Percentiles rank a stretch among this genome's conserved stretches.
Evolutionary conservation across 1,140 invertebrate species (phyloP).

Genomic region (Scaptomyza montana): DNA sequence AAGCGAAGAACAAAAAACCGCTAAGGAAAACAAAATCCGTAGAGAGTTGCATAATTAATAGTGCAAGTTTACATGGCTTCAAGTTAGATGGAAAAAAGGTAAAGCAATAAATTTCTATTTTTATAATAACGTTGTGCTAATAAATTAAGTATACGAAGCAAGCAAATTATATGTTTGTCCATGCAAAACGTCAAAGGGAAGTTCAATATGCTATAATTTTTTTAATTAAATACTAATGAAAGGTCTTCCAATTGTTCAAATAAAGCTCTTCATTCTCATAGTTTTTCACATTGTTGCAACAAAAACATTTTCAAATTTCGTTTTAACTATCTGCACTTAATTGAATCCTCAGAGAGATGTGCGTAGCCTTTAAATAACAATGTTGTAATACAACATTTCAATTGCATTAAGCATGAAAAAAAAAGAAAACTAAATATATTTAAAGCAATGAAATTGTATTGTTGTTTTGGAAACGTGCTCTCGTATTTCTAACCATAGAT

Average conservation of each 20-base stretch:
- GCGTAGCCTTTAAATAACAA: conserved; percentile 39
- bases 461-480: conserved; percentile 30
- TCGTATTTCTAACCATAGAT: conserved; percentile 51
- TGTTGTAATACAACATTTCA: conserved; percentile 56
- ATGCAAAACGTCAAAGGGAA: not conserved
- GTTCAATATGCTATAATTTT: not conserved
- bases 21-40: not conserved
- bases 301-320: not conserved
- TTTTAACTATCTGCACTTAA: not conserved
- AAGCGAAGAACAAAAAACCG: not conserved
- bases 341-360: conserved; percentile 23
- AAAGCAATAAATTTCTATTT: not conserved
- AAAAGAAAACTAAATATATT: not conserved
- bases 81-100: conserved; percentile 2
- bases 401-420: conserved; percentile 66
- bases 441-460: conserved; percentile 52
- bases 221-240: not conserved
- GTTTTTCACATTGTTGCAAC: not conserved
- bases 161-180: no score
- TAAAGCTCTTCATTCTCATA: not conserved
- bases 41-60: conserved; percentile 1
- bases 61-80: not conserved
- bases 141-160: no score
- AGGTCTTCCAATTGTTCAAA: not conserved
- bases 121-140: no score